These are phyloP conservation scores for Dendrolimus pini DNA, from an alignment of 2,888 invertebrate species.

Conservation along the genomic window DNA sequence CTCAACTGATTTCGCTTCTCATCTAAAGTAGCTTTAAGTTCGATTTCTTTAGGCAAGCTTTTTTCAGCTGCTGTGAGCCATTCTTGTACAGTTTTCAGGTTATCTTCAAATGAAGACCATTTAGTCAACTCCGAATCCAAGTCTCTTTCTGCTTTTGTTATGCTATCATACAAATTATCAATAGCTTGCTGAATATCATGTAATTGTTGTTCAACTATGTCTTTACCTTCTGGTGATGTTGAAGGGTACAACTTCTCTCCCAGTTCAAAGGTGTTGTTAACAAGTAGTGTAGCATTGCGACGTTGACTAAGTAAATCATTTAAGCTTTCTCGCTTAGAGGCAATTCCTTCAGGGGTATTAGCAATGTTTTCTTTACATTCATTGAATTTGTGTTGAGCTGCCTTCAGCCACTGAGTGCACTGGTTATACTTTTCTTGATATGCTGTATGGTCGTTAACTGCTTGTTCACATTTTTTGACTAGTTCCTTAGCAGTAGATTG, in stretches of 20 bases:
- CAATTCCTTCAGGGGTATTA: conserved; percentile 82
- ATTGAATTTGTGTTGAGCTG: conserved; percentile 84
- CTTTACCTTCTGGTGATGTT: conserved; percentile 91
- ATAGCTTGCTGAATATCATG: conserved; percentile 90
- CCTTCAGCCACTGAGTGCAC: conserved; percentile 87
- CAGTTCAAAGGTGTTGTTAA: conserved; percentile 90
- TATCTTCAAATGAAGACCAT: conserved; percentile 95
- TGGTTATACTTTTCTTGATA: conserved; percentile 91
- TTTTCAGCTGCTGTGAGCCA: conserved; percentile 88
- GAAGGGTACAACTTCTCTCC: conserved; percentile 92
- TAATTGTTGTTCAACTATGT: conserved; percentile 87
- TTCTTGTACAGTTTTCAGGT: conserved; percentile 83
- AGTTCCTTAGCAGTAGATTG: conserved; percentile 93
- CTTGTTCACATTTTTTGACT: conserved; percentile 94
- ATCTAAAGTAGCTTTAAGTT: conserved; percentile 89
- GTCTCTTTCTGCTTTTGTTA: conserved; percentile 86
- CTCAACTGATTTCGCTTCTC: conserved; percentile 94
- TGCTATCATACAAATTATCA: conserved; percentile 87
- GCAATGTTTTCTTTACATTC: conserved; percentile 79
- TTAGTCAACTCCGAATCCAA: conserved; percentile 89
- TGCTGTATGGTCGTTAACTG: conserved; percentile 86
- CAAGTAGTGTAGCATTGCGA: conserved; percentile 82
- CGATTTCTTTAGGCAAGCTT: conserved; percentile 86
- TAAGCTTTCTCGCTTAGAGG: conserved; percentile 81
- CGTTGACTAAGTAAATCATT: conserved; percentile 86